phyloP scores from a whole-genome alignment of 2,888 invertebrate species.

The Diplazon laetatorius region DNA sequence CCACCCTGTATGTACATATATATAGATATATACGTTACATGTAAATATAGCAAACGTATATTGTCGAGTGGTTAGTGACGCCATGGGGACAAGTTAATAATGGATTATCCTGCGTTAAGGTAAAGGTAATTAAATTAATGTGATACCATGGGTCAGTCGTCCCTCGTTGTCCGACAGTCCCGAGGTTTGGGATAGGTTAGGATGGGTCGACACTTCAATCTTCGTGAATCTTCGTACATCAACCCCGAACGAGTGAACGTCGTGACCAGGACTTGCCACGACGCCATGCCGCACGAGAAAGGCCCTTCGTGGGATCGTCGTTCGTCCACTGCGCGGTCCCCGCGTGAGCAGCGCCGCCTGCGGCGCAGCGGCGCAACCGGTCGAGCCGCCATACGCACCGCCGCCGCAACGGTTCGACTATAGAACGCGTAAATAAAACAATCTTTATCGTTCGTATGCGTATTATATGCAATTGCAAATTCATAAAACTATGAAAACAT shows the following conservation, averaged over 20 bases:
- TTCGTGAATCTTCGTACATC: slow-evolving; percentile 26
- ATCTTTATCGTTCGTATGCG: slow-evolving; percentile 10
- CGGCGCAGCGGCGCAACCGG: slow-evolving; percentile 15
- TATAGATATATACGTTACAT: slow-evolving; percentile 1
- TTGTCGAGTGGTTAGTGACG: slow-evolving; percentile 21
- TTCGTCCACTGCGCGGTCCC: slow-evolving; percentile 38
- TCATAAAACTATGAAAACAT: slow-evolving; percentile 11
- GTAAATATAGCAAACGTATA: not conserved
- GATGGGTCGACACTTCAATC: slow-evolving; percentile 51
- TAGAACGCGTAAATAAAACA: slow-evolving; percentile 13
- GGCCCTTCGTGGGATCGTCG: not conserved
- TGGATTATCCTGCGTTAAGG: slow-evolving; percentile 45
- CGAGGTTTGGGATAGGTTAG: not conserved
- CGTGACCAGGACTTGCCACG: not conserved
- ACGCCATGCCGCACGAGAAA: too few species aligned
- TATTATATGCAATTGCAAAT: slow-evolving; percentile 6
- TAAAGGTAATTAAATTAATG: slow-evolving; percentile 59
- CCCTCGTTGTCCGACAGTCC: slow-evolving; percentile 22
- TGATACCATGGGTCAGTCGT: slow-evolving; percentile 46
- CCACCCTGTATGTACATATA: too few species aligned
- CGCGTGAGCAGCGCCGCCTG: not conserved
- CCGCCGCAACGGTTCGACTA: too few species aligned
- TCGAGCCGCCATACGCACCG: too few species aligned
- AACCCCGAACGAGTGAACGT: slow-evolving; percentile 44
- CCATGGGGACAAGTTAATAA: slow-evolving; percentile 50